Evolutionary conservation across 2,888 invertebrate genomes (phyloP).

Genomic region (Apamea epomidion): DNA sequence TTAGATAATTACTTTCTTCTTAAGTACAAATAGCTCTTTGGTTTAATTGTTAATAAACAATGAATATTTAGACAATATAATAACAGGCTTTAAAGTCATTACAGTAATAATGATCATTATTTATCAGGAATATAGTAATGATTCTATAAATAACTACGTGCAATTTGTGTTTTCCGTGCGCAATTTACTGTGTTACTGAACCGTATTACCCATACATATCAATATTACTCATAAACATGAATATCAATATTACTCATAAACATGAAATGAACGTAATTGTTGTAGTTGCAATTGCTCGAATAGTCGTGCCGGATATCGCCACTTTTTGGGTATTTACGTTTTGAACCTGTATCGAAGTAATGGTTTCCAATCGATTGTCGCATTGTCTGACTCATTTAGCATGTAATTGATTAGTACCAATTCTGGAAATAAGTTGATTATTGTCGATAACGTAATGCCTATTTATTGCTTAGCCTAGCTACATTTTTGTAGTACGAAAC

Average conservation of each 20-base stretch:
- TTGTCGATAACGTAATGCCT: background rate
- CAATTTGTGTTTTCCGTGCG: background rate
- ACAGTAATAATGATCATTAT: background rate
- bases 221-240: background rate
- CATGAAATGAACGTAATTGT: background rate
- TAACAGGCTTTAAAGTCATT: background rate
- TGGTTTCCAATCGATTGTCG: constrained; percentile 1
- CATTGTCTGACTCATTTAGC: background rate
- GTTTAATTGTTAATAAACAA: background rate
- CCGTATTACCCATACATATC: background rate
- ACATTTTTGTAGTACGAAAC: background rate
- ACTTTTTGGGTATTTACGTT: background rate
- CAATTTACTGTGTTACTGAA: background rate
- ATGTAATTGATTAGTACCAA: constrained; percentile 1
- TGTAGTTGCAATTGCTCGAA: background rate
- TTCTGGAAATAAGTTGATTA: background rate
- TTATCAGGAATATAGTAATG: too few relatives aligned
- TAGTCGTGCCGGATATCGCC: background rate
- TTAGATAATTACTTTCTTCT: too few relatives aligned
- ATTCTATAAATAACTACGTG: background rate
- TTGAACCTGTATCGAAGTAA: background rate
- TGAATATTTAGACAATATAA: background rate
- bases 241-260: background rate
- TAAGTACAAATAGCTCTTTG: too few relatives aligned
- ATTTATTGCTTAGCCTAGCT: background rate